Evolutionary conservation across 2,888 invertebrate species (phyloP), one percentile per base, ranked within the genome.

Genomic region (Tridacna gigas): DNA sequence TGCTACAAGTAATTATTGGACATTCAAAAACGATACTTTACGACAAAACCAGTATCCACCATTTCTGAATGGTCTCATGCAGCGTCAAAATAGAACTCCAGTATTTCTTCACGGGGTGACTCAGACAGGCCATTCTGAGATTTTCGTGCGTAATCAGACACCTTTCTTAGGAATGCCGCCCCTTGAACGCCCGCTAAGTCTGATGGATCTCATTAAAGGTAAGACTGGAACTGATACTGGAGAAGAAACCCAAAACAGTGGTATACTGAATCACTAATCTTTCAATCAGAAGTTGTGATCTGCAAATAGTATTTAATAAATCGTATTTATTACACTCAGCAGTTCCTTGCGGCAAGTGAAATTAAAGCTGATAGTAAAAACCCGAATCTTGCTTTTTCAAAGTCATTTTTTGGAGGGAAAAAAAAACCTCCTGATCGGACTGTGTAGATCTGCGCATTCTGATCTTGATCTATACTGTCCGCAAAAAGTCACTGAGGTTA

Each of bases 141-240:
- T 51, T 0, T 71, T 71, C 22, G 15, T 71, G 13, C 51, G 71
- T 13, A 48, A 71, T 22, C 71, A 71, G 22, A 71, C 25, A 22
- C 71, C 71, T 5, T 51, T 51, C 13, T 25, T 71, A 7, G 71
- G 71, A 4, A 71, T 71, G 51, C 71, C 71, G 9, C 71, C 71
- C 18, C 48, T 51, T 13, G 25, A 48, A 4, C 48, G 51, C 4
- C 71, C 71, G 11, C 20, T 51, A 51, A 71, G 12, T 26, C 26
- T 71, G 15, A 51, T 71, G 71, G 71, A 71, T 26, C 13, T 71
- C n/a, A 71, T 71, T 15, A 48, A 71, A 22, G 71, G 71, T 22
- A 71, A 51, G 12, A 22, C 26, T 13, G 22, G 71, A n/a, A 22
- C 48, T 5, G 69, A 47, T 45, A 47, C 25, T 45, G 18, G n/a